A percentile compares a stretch with the other conserved stretches of the same genome.
These are phyloP conservation scores for Cephalophus harveyi DNA, from an alignment of 2,113 vertebrate genomes.

Conservation along the genomic window DNA sequence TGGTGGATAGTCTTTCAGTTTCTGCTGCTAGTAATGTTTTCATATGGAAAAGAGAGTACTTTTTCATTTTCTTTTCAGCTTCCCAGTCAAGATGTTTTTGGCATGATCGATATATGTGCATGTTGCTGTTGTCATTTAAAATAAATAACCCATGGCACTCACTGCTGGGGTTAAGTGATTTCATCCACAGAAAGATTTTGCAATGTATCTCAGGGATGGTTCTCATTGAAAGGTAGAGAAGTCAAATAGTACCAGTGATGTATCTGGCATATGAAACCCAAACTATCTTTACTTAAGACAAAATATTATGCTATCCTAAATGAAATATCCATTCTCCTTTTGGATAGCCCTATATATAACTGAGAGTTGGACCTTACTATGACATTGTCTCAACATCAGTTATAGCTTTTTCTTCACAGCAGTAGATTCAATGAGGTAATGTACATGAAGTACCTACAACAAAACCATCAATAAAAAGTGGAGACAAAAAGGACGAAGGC, in stretches of 20 bases:
- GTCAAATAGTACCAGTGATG: not conserved
- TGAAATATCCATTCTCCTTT: not conserved
- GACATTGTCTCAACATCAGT: not conserved
- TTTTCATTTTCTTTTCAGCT: conserved; percentile 26
- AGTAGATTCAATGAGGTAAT: not conserved
- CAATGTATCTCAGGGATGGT: not conserved
- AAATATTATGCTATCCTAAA: not conserved
- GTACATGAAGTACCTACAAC: not conserved
- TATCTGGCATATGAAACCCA: not conserved
- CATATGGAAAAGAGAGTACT: not conserved
- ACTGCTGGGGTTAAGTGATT: not conserved
- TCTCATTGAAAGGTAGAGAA: not conserved
- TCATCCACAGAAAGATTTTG: not conserved
- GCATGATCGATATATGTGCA: not conserved
- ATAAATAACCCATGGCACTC: not conserved
- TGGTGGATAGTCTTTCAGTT: not conserved
- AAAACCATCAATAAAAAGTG: not conserved
- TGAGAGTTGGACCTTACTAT: not conserved
- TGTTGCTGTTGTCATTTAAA: not conserved
- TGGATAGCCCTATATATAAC: not conserved
- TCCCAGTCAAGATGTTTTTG: not conserved
- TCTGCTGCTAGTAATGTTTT: not conserved
- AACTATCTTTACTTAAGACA: conserved; percentile 24
- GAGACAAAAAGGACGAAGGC: not conserved
- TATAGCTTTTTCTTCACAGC: not conserved